Evolutionary conservation across 2,888 invertebrate species (phyloP), one percentile per base, ranked within the genome.

Genomic region (Panzeria rudis): DNA sequence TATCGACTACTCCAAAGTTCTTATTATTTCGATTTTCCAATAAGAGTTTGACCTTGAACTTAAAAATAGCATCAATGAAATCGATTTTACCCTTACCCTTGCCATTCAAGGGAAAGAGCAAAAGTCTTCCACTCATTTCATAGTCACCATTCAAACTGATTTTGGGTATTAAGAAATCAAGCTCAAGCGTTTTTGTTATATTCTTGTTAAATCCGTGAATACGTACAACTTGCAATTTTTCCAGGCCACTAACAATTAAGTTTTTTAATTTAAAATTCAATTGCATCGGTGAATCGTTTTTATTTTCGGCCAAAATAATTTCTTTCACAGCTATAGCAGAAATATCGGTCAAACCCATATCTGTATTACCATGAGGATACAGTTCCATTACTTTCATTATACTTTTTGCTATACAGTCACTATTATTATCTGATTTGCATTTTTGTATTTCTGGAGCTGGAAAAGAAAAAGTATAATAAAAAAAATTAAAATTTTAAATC

Each of bases 81-180:
- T 83, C 66, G 2, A 91, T 86, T 38, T 88, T 84, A 3, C 89
- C 89, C 44, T 83, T 81, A 0, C 92, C 92, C 32, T 87, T 86
- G 1, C 92, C 93, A 20, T 89, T 88, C 41, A 93, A 89, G 9
- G 92, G 92, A 52, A 93, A 86, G 7, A 93, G 83, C 15, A 93
- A 84, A 5, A 93, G 88, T 66, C 89, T 90, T 17, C 93, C 93
- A 50, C 88, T 87, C 23, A 91, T 89, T 11, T 87, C 90, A 86
- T 93, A 93, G 9, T 87, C 72, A 0, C 91, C 91, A 6, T 83
- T 61, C 5, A 91, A 62, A 6, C 35, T 68, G 4, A 91, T n/a
- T 41, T 84, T 35, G 1, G 90, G 90, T 23, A 88, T 66, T 8
- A 64, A 38, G 9, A 81, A 79, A 50, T 89, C 86, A 6, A 89